phyloP scores from a whole-genome alignment of 2,888 invertebrate species.

The Cordylochernes scorpioides region DNA sequence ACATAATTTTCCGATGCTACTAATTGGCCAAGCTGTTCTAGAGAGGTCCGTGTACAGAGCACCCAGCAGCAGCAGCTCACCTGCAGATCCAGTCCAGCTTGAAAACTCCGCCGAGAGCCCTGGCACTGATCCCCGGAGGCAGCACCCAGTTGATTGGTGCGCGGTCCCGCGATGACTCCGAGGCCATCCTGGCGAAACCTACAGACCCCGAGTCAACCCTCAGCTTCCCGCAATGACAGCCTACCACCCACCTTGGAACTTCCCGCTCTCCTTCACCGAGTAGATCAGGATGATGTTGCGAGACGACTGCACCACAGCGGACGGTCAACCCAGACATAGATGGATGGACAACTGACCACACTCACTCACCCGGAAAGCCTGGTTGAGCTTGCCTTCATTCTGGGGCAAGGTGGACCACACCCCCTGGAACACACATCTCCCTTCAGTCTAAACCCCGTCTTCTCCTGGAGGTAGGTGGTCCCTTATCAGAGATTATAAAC shows the following conservation, averaged over 20 bases:
- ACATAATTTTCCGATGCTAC: no score
- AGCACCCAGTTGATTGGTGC: slow-evolving; percentile 73
- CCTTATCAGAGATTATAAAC: no score
- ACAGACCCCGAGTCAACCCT: slow-evolving; percentile 17
- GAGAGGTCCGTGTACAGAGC: no score
- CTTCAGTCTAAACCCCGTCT: no score
- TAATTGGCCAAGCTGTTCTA: no score
- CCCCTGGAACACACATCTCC: slow-evolving; percentile 28
- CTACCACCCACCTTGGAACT: slow-evolving; percentile 29
- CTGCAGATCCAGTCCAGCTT: slow-evolving; percentile 86
- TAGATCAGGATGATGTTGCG: slow-evolving; percentile 72
- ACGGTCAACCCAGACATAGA: background rate
- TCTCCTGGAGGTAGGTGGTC: no score
- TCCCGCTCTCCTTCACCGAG: slow-evolving; percentile 92
- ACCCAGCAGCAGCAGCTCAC: no score
- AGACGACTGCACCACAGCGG: background rate
- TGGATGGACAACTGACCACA: background rate
- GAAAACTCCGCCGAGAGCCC: slow-evolving; percentile 81
- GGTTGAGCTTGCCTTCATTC: slow-evolving; percentile 83
- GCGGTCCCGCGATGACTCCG: slow-evolving; percentile 65
- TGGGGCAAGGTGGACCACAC: slow-evolving; percentile 95
- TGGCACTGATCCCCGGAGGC: slow-evolving; percentile 69
- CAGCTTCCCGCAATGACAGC: background rate
- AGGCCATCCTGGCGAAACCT: slow-evolving; percentile 69
- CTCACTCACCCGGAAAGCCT: slow-evolving; percentile 40